phyloP scores from a whole-genome alignment of 2,888 invertebrate species.

The Pomacea canaliculata region DNA sequence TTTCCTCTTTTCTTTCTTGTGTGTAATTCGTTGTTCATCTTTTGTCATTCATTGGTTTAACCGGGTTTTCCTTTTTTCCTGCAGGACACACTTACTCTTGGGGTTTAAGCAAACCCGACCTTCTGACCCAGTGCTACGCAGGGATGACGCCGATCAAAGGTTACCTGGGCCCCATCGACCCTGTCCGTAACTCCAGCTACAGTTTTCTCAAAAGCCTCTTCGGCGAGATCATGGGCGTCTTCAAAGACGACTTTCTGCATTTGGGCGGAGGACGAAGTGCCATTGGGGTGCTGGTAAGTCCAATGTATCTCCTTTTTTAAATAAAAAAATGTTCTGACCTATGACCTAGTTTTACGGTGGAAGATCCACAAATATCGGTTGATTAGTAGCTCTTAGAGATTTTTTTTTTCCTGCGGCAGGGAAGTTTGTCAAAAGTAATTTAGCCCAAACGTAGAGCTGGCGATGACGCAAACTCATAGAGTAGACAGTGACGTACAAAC shows the following conservation, averaged over 20 bases:
- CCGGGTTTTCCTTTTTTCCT: too few species aligned
- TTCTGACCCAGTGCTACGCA: conserved; percentile 66
- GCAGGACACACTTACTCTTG: conserved; percentile 69
- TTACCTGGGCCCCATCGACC: conserved; percentile 85
- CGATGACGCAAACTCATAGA: too few species aligned
- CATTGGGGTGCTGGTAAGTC: conserved; percentile 83
- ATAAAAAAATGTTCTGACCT: too few species aligned
- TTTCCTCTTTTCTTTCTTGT: too few species aligned
- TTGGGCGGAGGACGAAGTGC: conserved; percentile 95
- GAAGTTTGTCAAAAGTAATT: too few species aligned
- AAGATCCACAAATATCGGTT: too few species aligned
- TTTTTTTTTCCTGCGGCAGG: neutral
- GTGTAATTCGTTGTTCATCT: too few species aligned
- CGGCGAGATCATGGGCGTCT: conserved; percentile 78
- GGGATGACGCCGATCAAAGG: conserved; percentile 70
- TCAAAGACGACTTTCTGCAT: conserved; percentile 86
- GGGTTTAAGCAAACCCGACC: conserved; percentile 65
- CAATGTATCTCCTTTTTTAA: neutral
- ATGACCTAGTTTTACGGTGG: too few species aligned
- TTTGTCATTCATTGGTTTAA: too few species aligned
- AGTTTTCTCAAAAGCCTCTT: conserved; percentile 79
- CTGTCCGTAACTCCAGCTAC: conserved; percentile 78
- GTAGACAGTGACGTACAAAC: too few species aligned
- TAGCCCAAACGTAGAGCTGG: too few species aligned
- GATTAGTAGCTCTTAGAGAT: too few species aligned